Base-by-base conservation (phyloP, 2,888 invertebrate species). In the Nasonovia ribisnigri region DNA sequence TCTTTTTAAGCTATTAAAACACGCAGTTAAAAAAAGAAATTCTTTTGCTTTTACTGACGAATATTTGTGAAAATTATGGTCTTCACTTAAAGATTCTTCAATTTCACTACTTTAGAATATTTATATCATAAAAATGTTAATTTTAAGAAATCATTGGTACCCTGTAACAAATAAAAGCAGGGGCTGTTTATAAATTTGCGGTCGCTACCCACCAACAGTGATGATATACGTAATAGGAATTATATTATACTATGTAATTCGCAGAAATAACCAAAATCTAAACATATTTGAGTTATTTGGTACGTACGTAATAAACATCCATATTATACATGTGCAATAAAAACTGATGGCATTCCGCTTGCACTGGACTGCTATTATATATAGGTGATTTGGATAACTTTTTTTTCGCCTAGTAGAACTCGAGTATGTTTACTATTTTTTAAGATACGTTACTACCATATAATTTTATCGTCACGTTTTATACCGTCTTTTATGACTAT, bases 401-500 rank as follows among this genome's bases (percentile, higher is more conserved):
- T 84, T 67, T 77, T 77, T 77, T 43, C 48, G 13, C 16, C 43
- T 48, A 43, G 20, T 57, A 51, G n/a, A 26, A 60, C 67, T 88
- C 67, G 87, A 67, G 60, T 88, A 51, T 67, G 77, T 88, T 67
- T 88, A 88, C 88, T 88, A 92, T 92, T 88, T 91, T 48, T 51
- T 51, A 43, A 92, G 92, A 92, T 88, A 51, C 77, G 92, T 88
- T 42, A 42, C 86, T 67, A 77, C 48, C 51, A 51, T 67, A 86
- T 57, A 92, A 88, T 67, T 92, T 92, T 92, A 92, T 92, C 88
- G 88, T 67, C 88, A 67, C 92, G 92, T 92, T 92, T 92, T 92
- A 86, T 60, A 92, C 46, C 60, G 36, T 92, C 43, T 36, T 86
- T 87, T 87, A 87, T 77, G 84, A 51, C 6, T 90, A 60, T 77